phyloP scores from a whole-genome alignment of 2,888 invertebrate genomes.

The Poecilus cupreus region DNA sequence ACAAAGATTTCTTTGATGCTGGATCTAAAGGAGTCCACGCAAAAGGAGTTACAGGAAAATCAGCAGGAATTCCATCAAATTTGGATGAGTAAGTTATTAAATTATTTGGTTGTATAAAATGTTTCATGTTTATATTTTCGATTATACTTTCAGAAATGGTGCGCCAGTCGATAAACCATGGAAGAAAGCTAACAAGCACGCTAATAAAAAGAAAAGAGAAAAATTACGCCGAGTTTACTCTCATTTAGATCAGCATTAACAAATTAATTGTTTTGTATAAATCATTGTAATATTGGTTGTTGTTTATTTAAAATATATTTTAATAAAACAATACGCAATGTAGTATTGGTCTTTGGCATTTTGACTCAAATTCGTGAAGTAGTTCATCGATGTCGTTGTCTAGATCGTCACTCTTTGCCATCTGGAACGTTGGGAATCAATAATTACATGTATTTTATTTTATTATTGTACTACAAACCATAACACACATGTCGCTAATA shows the following conservation, averaged over 20 bases:
- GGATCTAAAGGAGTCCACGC: constrained; percentile 66
- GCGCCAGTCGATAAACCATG: constrained; percentile 78
- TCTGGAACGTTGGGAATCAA: too few relatives aligned
- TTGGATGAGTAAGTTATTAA: constrained; percentile 53
- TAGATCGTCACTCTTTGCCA: constrained; percentile 92
- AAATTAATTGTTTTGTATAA: constrained; percentile 19
- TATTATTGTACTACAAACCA: constrained; percentile 75
- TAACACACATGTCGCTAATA: constrained; percentile 95
- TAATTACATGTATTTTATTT: too few relatives aligned
- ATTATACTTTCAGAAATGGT: background rate
- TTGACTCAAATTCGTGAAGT: constrained; percentile 94
- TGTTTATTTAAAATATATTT: constrained; percentile 66
- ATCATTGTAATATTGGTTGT: constrained; percentile 37
- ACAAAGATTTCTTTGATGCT: constrained; percentile 78
- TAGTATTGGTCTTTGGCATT: constrained; percentile 88
- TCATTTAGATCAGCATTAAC: constrained; percentile 87
- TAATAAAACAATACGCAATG: constrained; percentile 97
- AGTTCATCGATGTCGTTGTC: constrained; percentile 99
- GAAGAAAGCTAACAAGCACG: constrained; percentile 89
- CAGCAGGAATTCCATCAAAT: constrained; percentile 61
- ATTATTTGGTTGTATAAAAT: constrained; percentile 45
- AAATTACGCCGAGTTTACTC: constrained; percentile 91
- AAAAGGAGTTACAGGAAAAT: constrained; percentile 64
- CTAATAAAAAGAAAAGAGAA: constrained; percentile 92
- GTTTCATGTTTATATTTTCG: constrained; percentile 1